Base-by-base conservation (phyloP, 1,140 invertebrate genomes). In the Phortica variegata region DNA sequence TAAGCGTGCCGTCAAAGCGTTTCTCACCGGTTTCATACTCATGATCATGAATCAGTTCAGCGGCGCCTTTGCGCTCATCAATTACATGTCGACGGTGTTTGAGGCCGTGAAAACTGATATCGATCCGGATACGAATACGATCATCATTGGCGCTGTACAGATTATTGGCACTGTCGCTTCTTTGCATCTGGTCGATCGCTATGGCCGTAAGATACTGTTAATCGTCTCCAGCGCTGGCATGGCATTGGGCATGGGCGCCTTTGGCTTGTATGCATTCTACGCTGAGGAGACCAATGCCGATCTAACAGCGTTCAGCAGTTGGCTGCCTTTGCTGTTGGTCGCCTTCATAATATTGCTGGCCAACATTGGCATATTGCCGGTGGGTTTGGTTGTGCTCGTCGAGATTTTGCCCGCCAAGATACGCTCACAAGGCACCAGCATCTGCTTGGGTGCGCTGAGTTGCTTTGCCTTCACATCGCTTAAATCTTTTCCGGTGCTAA, bases 21-120 rank as follows among this genome's bases (percentile, higher is more conserved):
- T 75, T 3, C 5, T 43, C 4, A 65, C 65, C 2, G 73, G 72
- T 2, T 21, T 73, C 6, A 43, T 73, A 2, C 42, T 75, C 2
- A 69, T 75, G 59, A 43, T 71, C 7, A 54, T 61, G 10, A 65
- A 63, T 43, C 60, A 61, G 2, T 75, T 74, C 9, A 60, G 53
- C 15, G 73, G 73, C 37, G 57, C 52, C 4, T 73, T 70, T n/a
- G 60, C 70, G 13, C 51, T 75, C 21, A 61, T 66, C 17, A 73
- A 68, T 39, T 76, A 76, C 43, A 70, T 69, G 56, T 56, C 73
- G 13, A 78, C 74, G 1, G 91, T 89, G 57, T 92, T 89, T 65
- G 57, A 73, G 1, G 77, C 78, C 0, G 81, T 87, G 1, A 82
- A 84, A 3, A 82, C 82, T 0, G 66, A 65, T 3, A 52, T 82